These are phyloP conservation scores for Grallaria varia DNA, from an alignment of 2,113 vertebrate species.

Conservation along the genomic window DNA sequence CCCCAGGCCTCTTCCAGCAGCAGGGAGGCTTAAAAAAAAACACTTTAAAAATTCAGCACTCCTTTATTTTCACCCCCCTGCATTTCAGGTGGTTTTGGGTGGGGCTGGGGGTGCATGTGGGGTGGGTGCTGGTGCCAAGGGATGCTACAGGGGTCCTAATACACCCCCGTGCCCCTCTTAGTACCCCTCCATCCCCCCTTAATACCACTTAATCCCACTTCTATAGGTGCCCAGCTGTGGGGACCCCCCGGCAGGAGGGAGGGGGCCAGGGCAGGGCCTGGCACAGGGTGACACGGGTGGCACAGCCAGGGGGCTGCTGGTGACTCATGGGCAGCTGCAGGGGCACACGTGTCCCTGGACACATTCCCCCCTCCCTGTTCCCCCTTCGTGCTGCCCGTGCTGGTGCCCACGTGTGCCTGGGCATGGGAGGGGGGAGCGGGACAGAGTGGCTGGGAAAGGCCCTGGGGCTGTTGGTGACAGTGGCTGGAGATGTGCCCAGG, in stretches of 20 bases:
- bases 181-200: background rate
- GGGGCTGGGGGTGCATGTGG: no score
- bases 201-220: background rate
- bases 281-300: background rate
- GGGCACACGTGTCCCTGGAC: background rate
- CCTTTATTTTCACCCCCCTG: rapidly evolving
- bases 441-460: background rate
- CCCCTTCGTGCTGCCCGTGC: background rate
- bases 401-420: background rate
- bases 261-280: background rate
- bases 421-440: background rate
- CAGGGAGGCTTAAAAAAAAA: background rate
- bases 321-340: constrained; percentile 5
- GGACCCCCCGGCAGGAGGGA: background rate
- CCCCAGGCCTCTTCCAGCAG: background rate
- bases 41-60: background rate
- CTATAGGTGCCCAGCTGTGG: rapidly evolving
- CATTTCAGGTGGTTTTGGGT: background rate
- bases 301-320: background rate
- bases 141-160: background rate
- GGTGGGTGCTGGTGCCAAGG: background rate
- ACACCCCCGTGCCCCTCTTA: no score
- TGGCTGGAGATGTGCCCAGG: background rate
- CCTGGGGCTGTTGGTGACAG: background rate
- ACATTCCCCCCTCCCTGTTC: background rate